phyloP scores from a whole-genome alignment of 1,140 invertebrate genomes.

The Heliconius melpomene region DNA sequence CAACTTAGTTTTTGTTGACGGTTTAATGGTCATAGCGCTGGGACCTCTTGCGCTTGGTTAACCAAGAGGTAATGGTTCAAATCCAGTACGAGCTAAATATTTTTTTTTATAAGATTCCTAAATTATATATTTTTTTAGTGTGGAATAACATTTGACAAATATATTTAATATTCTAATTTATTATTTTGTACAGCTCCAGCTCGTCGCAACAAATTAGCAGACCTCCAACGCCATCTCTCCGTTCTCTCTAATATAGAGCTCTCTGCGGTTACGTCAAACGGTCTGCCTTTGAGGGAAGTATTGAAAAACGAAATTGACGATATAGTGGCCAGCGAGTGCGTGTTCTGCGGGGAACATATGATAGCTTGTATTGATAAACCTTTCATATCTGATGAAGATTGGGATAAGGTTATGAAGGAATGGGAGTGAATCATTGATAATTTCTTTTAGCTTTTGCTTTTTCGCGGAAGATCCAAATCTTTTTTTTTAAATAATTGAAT shows the following conservation, averaged over 20 bases:
- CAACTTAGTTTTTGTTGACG: too few relatives aligned
- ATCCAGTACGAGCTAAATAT: too few relatives aligned
- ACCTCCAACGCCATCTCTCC: conserved; percentile 85
- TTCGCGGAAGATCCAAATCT: too few relatives aligned
- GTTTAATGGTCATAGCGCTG: too few relatives aligned
- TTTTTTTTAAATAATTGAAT: neutral
- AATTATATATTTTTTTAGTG: too few relatives aligned
- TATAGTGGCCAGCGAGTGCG: conserved; percentile 94
- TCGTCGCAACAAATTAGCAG: conserved; percentile 82
- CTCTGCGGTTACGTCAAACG: conserved; percentile 82
- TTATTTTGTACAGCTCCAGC: conserved; percentile 63
- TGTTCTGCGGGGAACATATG: conserved; percentile 96
- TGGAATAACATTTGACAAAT: neutral
- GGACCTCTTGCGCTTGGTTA: too few relatives aligned
- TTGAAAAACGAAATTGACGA: conserved; percentile 93
- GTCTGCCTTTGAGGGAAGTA: conserved; percentile 85
- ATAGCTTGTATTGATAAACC: conserved; percentile 93
- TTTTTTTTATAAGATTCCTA: too few relatives aligned
- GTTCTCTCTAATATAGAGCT: conserved; percentile 79
- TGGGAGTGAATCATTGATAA: conserved; percentile 84
- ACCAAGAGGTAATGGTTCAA: too few relatives aligned
- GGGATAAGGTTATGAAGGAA: conserved; percentile 90
- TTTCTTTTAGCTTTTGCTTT: too few relatives aligned
- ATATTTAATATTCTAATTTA: neutral
- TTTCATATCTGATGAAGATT: conserved; percentile 91